Evolutionary conservation across 2,888 invertebrate species (phyloP).

Genomic region (Agrochola macilenta): DNA sequence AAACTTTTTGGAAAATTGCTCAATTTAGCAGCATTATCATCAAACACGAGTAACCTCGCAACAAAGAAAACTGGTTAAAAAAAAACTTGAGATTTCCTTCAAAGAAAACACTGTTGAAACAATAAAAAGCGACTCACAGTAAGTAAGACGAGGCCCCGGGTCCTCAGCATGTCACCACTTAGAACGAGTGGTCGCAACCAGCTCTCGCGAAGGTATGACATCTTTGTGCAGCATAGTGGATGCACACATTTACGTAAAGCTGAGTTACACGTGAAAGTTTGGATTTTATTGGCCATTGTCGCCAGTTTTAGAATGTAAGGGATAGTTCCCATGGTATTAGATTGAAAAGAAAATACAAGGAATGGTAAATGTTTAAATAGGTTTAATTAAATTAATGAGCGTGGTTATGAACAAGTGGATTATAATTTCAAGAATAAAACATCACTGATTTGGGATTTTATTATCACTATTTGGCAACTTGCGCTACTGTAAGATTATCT

Average conservation of each 20-base stretch:
- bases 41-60: constrained; percentile 1
- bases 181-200: constrained; percentile 61
- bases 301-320: constrained; percentile 41
- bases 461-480: neutral
- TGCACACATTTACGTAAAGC: constrained; percentile 56
- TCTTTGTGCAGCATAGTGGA: constrained; percentile 46
- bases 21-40: neutral
- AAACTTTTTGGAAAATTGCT: neutral
- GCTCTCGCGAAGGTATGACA: constrained; percentile 62
- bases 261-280: constrained; percentile 57
- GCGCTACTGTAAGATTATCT: neutral
- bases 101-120: constrained; percentile 56
- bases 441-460: neutral
- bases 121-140: constrained; percentile 62
- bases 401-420: neutral
- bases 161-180: constrained; percentile 66
- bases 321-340: constrained; percentile 2
- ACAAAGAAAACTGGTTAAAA: constrained; percentile 25
- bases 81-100: constrained; percentile 16
- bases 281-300: constrained; percentile 60
- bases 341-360: neutral
- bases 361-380: neutral
- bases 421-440: neutral
- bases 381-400: neutral
- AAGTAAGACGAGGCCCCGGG: constrained; percentile 56